These are phyloP conservation scores for Clarias gariepinus DNA, from an alignment of 2,113 vertebrate species.

Conservation along the genomic window DNA sequence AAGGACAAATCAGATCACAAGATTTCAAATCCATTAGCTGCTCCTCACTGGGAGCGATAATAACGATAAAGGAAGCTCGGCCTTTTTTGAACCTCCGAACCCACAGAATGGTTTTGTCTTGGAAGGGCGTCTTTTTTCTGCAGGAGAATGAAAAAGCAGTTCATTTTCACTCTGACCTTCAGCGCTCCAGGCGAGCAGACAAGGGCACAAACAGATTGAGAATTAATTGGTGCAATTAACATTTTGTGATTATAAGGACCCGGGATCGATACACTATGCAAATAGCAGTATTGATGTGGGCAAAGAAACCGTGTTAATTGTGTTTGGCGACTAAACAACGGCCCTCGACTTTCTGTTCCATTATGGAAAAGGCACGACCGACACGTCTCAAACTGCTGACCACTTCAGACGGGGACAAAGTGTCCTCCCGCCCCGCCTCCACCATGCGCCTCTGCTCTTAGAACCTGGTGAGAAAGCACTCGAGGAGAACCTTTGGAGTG, in stretches of 20 bases:
- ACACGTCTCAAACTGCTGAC: conserved; percentile 74
- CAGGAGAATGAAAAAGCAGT: conserved; percentile 78
- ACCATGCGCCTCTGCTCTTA: neutral
- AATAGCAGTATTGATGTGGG: conserved; percentile 84
- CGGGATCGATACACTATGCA: conserved; percentile 91
- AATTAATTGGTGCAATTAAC: conserved; percentile 99
- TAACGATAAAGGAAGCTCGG: conserved; percentile 71
- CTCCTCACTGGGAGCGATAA: conserved; percentile 75
- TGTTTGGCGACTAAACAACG: conserved; percentile 74
- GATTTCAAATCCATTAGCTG: conserved; percentile 78
- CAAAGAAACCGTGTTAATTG: conserved; percentile 78
- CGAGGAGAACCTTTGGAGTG: neutral
- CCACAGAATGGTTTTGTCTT: conserved; percentile 73
- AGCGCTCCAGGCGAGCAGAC: conserved; percentile 78
- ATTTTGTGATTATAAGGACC: conserved; percentile 95
- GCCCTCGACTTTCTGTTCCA: conserved; percentile 69
- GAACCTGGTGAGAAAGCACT: neutral
- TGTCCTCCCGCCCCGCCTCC: neutral
- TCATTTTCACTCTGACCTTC: conserved; percentile 90
- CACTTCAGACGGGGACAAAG: conserved; percentile 65
- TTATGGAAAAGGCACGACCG: conserved; percentile 76
- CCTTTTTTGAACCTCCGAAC: conserved; percentile 67
- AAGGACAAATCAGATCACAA: conserved; percentile 79
- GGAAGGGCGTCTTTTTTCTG: conserved; percentile 61
- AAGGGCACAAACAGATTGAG: conserved; percentile 88